These are phyloP conservation scores for Sericinus montela DNA, from an alignment of 2,888 invertebrate species.

Conservation along the genomic window DNA sequence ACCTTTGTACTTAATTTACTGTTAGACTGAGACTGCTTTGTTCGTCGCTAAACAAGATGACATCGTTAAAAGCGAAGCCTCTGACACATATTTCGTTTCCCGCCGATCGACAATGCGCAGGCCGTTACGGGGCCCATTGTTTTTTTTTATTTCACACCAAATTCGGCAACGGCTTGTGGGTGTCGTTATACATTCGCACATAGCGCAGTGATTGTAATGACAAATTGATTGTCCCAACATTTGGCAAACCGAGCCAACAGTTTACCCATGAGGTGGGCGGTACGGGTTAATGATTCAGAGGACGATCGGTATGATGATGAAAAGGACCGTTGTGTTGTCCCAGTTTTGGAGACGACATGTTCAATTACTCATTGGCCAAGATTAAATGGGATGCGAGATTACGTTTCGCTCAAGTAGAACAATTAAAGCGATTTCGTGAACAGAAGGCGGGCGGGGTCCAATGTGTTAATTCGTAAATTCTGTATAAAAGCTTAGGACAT, in stretches of 20 bases:
- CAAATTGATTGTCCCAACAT: constrained; percentile 68
- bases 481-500: too few species aligned
- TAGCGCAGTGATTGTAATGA: constrained; percentile 58
- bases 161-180: constrained; percentile 55
- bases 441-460: constrained; percentile 3
- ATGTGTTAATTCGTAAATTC: not conserved
- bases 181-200: constrained; percentile 63
- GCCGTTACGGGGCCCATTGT: constrained; percentile 67
- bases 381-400: constrained; percentile 24
- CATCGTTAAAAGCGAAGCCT: constrained; percentile 24
- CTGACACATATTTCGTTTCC: constrained; percentile 42
- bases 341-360: constrained; percentile 32
- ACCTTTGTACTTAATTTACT: constrained; percentile 13
- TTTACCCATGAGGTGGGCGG: constrained; percentile 55
- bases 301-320: constrained; percentile 40
- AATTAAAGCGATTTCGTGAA: constrained; percentile 13
- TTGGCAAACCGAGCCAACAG: constrained; percentile 55
- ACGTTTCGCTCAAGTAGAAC: constrained; percentile 32
- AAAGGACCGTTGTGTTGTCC: constrained; percentile 59
- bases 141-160: constrained; percentile 55
- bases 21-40: constrained; percentile 3
- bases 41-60: constrained; percentile 14
- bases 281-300: constrained; percentile 57
- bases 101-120: constrained; percentile 42
- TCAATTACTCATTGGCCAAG: constrained; percentile 40